A percentile compares a stretch with the other conserved stretches of the same genome.
phyloP scores from a whole-genome alignment of 2,113 vertebrate genomes.

The Strix uralensis region DNA sequence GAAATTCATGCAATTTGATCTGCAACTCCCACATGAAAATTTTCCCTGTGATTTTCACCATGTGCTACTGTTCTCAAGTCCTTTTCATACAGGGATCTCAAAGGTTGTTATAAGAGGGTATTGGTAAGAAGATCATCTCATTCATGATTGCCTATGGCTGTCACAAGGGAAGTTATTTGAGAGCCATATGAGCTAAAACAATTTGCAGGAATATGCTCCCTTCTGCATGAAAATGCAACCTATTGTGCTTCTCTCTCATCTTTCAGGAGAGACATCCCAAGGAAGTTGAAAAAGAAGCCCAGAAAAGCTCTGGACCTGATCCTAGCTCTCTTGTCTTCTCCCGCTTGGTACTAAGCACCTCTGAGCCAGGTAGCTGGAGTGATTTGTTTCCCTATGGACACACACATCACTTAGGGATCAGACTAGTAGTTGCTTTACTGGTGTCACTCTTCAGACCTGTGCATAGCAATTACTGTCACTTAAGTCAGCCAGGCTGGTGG shows the following conservation, averaged over 20 bases:
- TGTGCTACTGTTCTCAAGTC: background rate
- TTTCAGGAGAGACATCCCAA: background rate
- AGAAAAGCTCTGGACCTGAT: background rate
- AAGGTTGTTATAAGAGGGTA: background rate
- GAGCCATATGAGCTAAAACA: background rate
- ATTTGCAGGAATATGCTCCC: background rate
- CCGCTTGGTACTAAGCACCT: background rate
- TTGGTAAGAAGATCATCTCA: background rate
- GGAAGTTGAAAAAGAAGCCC: background rate
- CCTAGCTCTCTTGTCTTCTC: background rate
- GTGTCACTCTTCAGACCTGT: constrained; percentile 11
- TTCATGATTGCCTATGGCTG: background rate
- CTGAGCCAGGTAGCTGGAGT: background rate
- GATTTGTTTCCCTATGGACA: background rate
- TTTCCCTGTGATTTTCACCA: background rate
- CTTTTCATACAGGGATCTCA: background rate
- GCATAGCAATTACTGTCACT: constrained; percentile 11
- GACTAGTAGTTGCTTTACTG: constrained; percentile 40
- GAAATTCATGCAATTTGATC: background rate
- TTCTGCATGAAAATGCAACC: background rate
- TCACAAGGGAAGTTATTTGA: background rate
- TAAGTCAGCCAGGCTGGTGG: background rate
- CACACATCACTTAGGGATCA: background rate
- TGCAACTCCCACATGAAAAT: background rate
- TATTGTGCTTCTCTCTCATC: background rate